These are phyloP conservation scores for Cranoglanis bouderius DNA, from an alignment of 2,113 vertebrate species.

Conservation along the genomic window DNA sequence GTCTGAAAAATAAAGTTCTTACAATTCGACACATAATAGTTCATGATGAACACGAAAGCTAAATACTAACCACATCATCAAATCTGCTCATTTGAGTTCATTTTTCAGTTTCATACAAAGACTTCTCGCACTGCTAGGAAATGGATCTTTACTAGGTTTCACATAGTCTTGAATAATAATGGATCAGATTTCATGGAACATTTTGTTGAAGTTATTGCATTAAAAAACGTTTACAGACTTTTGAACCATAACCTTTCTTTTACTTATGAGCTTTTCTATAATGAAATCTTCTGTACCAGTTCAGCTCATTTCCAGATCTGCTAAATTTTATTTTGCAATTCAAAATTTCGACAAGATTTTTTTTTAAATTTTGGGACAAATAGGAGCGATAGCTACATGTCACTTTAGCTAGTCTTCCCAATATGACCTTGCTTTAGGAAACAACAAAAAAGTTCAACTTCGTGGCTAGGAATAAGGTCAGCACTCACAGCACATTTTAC, in stretches of 20 bases:
- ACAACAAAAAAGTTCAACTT: not conserved
- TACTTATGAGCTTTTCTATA: not conserved
- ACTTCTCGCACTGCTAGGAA: not conserved
- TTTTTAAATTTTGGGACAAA: conserved; percentile 51
- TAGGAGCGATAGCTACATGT: conserved; percentile 35
- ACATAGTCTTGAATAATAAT: not conserved
- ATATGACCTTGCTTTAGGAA: not conserved
- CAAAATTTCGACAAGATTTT: not conserved
- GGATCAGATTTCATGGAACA: not conserved
- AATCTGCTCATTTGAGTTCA: not conserved
- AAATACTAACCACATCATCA: not conserved
- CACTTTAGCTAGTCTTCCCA: not conserved
- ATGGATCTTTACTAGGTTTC: not conserved
- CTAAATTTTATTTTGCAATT: not conserved
- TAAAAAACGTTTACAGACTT: not conserved
- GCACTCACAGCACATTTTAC: not conserved
- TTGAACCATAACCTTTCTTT: not conserved
- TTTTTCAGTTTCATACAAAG: not conserved
- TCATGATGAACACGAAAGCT: not conserved
- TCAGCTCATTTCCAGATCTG: not conserved
- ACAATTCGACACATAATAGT: not conserved
- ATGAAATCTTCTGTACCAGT: not conserved
- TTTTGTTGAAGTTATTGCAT: not conserved
- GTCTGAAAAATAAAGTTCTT: not conserved
- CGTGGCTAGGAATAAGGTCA: not conserved